Evolutionary conservation across 2,113 vertebrate species (phyloP).

Genomic region (Nibea albiflora): DNA sequence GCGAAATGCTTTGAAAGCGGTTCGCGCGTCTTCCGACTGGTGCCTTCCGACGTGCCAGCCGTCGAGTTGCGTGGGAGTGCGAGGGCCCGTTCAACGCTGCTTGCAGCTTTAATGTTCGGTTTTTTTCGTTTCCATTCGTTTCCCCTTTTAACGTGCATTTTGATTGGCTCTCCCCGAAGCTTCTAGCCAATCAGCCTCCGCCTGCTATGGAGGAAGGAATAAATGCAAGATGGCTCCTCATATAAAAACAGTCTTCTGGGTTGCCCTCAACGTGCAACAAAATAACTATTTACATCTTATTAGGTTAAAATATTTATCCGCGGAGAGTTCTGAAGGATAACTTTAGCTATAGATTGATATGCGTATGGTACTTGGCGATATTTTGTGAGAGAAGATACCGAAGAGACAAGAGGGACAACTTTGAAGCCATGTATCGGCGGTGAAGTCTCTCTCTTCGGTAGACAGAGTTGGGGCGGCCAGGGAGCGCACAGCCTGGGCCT

Average conservation of each 20-base stretch:
- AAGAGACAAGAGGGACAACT: conserved; percentile 60
- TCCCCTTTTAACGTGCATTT: conserved; percentile 66
- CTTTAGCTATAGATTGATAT: conserved; percentile 58
- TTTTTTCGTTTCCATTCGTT: conserved; percentile 30
- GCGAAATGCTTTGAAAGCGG: no score
- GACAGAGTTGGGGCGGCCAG: conserved; percentile 31
- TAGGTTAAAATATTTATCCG: conserved; percentile 80
- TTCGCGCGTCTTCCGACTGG: no score
- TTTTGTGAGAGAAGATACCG: conserved; percentile 50
- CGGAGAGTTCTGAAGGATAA: conserved; percentile 80
- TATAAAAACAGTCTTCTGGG: conserved; percentile 95
- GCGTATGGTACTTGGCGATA: conserved; percentile 33
- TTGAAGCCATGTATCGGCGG: conserved; percentile 76
- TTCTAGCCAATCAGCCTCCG: conserved; percentile 89
- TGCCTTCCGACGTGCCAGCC: no score
- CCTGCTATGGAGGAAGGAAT: conserved; percentile 94
- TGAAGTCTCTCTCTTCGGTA: conserved; percentile 54
- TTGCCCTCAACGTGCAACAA: conserved; percentile 85
- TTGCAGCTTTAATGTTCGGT: no score
- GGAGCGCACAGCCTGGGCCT: conserved; percentile 62
- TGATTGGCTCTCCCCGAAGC: conserved; percentile 84
- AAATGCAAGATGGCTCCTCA: conserved; percentile 99
- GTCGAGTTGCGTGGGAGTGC: no score
- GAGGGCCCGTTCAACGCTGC: no score
- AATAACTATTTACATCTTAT: conserved; percentile 87